phyloP scores from a whole-genome alignment of 2,888 invertebrate species.

The Synergus itoensis region DNA sequence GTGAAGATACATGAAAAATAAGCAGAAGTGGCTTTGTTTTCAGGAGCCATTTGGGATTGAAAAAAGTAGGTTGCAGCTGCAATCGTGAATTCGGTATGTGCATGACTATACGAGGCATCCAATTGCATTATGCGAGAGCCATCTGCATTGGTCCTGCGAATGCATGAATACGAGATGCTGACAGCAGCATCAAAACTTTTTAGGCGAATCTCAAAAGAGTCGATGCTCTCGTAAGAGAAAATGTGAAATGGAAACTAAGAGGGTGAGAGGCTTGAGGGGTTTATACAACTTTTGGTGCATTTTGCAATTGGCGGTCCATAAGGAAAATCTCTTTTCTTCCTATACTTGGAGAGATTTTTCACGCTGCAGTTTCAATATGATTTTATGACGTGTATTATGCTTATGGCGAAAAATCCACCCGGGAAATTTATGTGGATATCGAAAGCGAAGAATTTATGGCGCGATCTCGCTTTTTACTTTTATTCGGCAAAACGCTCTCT shows the following conservation, averaged over 20 bases:
- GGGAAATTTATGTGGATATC: conserved; percentile 39
- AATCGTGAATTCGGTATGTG: not conserved
- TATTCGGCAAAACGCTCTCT: conserved; percentile 36
- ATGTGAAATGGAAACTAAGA: conserved; percentile 72
- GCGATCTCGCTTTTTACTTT: not conserved
- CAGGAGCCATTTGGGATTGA: not conserved
- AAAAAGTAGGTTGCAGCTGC: not conserved
- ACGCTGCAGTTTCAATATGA: conserved; percentile 30
- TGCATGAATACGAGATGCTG: conserved; percentile 67
- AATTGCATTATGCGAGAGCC: conserved; percentile 62
- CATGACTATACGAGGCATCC: conserved; percentile 41
- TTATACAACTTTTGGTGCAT: conserved; percentile 38
- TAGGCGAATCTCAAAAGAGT: conserved; percentile 47
- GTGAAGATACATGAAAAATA: no score
- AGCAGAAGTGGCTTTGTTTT: not conserved
- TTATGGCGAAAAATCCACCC: conserved; percentile 30
- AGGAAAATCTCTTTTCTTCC: conserved; percentile 29
- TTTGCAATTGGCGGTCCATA: conserved; percentile 36
- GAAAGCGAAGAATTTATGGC: conserved; percentile 36
- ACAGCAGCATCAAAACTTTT: conserved; percentile 64
- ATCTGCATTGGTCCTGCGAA: conserved; percentile 68
- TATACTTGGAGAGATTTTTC: conserved; percentile 33
- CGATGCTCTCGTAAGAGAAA: conserved; percentile 74
- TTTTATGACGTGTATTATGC: conserved; percentile 39
- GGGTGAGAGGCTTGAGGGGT: conserved; percentile 11